Evolutionary conservation across 2,797 vertebrate genomes (phyloP).

Genomic region (Sebastes umbrosus): DNA sequence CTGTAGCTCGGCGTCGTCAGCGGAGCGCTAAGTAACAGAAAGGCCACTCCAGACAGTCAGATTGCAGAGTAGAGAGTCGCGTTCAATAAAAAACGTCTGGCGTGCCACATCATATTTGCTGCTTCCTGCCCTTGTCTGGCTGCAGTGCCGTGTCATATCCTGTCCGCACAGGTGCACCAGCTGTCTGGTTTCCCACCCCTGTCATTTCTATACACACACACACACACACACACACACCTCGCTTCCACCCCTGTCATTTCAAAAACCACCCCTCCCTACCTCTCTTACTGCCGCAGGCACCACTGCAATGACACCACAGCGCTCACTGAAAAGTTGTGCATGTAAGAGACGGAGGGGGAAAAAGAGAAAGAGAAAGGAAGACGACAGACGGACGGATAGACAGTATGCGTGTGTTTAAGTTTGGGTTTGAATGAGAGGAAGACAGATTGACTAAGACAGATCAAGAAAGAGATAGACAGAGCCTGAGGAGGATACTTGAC

Average conservation of each 20-base stretch:
- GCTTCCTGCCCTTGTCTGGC: slow-evolving; percentile 72
- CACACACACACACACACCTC: slow-evolving; percentile 38
- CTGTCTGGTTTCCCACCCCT: slow-evolving; percentile 63
- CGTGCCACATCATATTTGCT: slow-evolving; percentile 59
- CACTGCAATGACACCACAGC: slow-evolving; percentile 71
- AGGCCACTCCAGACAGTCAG: slow-evolving; percentile 62
- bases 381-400: not conserved
- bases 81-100: slow-evolving; percentile 67
- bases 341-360: slow-evolving; percentile 2
- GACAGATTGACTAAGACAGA: slow-evolving; percentile 33
- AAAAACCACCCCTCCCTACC: slow-evolving; percentile 51
- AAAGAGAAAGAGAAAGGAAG: not conserved
- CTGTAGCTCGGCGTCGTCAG: slow-evolving; percentile 43
- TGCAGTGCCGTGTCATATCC: slow-evolving; percentile 68
- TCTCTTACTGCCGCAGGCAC: slow-evolving; percentile 67
- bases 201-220: slow-evolving; percentile 48
- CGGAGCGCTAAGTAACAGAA: slow-evolving; percentile 43
- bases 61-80: slow-evolving; percentile 55
- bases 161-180: slow-evolving; percentile 75
- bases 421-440: slow-evolving; percentile 16
- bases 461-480: slow-evolving; percentile 34
- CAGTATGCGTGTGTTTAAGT: not conserved
- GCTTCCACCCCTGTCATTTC: slow-evolving; percentile 55
- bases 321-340: slow-evolving; percentile 45
- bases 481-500: slow-evolving; percentile 25